These are phyloP conservation scores for Campoletis raptor DNA, from an alignment of 2,888 invertebrate species.

Conservation along the genomic window DNA sequence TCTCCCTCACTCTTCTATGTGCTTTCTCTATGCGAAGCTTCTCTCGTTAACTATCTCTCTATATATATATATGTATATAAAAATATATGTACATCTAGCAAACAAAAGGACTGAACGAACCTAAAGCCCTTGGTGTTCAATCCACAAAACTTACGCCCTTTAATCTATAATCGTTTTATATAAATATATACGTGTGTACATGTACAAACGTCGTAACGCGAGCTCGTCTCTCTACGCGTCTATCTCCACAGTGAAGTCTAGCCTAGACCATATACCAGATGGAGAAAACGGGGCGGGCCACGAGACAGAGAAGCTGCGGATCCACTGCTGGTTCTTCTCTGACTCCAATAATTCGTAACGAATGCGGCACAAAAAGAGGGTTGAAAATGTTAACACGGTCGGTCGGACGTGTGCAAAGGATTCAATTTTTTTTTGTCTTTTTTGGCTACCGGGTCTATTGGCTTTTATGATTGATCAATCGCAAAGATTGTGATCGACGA, in stretches of 20 bases:
- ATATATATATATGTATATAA: slow-evolving; percentile 8
- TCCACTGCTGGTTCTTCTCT: slow-evolving; percentile 29
- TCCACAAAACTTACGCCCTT: not conserved
- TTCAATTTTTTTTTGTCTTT: not conserved
- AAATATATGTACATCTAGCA: not conserved
- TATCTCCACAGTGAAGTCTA: slow-evolving; percentile 74
- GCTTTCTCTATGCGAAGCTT: slow-evolving; percentile 57
- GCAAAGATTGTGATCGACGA: not conserved
- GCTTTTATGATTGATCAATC: not conserved
- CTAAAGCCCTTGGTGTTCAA: not conserved
- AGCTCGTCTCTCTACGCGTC: slow-evolving; percentile 59
- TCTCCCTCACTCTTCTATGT: slow-evolving; percentile 60
- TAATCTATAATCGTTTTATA: not conserved
- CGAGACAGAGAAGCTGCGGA: slow-evolving; percentile 53
- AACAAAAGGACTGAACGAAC: slow-evolving; percentile 4
- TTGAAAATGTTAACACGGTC: slow-evolving; percentile 38
- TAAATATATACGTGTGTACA: slow-evolving; percentile 4
- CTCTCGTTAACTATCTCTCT: slow-evolving; percentile 43
- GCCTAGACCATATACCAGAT: slow-evolving; percentile 72
- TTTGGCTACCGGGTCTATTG: not conserved
- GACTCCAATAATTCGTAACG: slow-evolving; percentile 71
- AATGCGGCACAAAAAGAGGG: slow-evolving; percentile 66
- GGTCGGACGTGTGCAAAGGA: not conserved
- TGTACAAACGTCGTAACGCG: slow-evolving; percentile 49
- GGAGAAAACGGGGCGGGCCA: slow-evolving; percentile 44